Percentiles rank a stretch among this genome's conserved stretches.
Conservation (phyloP, 2,888 invertebrate genomes). For the Papilio demoleus region DNA sequence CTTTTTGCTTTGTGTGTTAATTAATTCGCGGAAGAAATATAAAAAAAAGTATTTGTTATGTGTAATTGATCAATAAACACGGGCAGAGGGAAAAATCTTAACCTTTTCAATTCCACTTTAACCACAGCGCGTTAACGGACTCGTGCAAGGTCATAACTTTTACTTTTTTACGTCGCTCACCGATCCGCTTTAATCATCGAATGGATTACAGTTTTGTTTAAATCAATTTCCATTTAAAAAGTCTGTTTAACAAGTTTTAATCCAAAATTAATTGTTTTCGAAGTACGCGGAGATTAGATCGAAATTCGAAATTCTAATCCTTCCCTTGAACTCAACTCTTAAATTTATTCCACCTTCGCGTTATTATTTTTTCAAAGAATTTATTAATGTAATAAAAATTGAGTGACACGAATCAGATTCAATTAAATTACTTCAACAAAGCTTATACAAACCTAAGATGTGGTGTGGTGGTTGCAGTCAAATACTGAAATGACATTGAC, state of each 20-base stretch:
- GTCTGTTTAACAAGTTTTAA: too few species aligned
- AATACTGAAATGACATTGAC: too few species aligned
- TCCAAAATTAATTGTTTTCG: not conserved
- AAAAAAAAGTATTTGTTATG: not conserved
- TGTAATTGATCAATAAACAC: conserved; percentile 16
- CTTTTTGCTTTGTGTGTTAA: not conserved
- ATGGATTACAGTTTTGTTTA: conserved; percentile 6
- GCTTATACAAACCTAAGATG: too few species aligned
- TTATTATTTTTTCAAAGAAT: too few species aligned
- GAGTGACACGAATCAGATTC: too few species aligned
- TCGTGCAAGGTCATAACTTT: conserved; percentile 36
- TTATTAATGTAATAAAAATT: too few species aligned
- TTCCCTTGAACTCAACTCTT: not conserved
- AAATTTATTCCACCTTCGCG: too few species aligned
- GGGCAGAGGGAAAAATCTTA: conserved; percentile 29
- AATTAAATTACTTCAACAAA: too few species aligned
- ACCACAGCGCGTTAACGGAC: conserved; percentile 34
- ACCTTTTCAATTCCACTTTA: conserved; percentile 31
- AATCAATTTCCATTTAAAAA: conserved; percentile 18
- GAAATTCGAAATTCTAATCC: not conserved
- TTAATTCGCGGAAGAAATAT: not conserved
- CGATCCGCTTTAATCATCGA: conserved; percentile 23
- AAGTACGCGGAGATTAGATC: not conserved
- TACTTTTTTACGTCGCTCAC: conserved; percentile 34
- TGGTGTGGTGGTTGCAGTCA: too few species aligned